A percentile compares a stretch with the other conserved stretches of the same genome.
phyloP scores from a whole-genome alignment of 2,797 vertebrate genomes.

The Sparus aurata region DNA sequence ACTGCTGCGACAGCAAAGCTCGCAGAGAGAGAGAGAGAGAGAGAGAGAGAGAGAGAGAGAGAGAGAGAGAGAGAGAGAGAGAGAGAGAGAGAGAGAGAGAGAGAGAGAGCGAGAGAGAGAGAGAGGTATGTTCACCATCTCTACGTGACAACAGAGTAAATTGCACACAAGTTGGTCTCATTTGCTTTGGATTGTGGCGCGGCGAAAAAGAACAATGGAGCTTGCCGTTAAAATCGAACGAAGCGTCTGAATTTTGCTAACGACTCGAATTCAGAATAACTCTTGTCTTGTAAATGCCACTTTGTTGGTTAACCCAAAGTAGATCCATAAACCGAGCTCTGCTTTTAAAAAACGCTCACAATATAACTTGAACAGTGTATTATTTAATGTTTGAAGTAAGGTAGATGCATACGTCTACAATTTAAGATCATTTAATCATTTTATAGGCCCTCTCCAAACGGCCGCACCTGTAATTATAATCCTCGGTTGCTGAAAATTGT shows the following conservation, averaged over 20 bases:
- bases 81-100: slow-evolving; percentile 54
- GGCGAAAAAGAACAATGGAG: slow-evolving; percentile 50
- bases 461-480: slow-evolving; percentile 51
- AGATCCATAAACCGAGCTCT: slow-evolving; percentile 11
- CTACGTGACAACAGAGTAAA: slow-evolving; percentile 75
- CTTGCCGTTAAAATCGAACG: slow-evolving; percentile 45
- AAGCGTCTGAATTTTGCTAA: slow-evolving; percentile 46
- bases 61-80: slow-evolving; percentile 52
- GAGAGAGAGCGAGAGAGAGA: slow-evolving; percentile 49
- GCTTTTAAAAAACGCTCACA: not conserved
- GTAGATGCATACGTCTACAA: slow-evolving; percentile 39
- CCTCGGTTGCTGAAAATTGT: slow-evolving; percentile 21
- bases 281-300: slow-evolving; percentile 24
- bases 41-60: slow-evolving; percentile 61
- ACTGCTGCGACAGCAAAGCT: slow-evolving; percentile 86
- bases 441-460: slow-evolving; percentile 37
- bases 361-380: slow-evolving; percentile 11
- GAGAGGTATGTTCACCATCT: slow-evolving; percentile 69
- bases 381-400: slow-evolving; percentile 19
- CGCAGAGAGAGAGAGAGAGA: slow-evolving; percentile 47
- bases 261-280: slow-evolving; percentile 21
- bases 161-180: slow-evolving; percentile 70
- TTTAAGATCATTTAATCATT: slow-evolving; percentile 62
- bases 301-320: slow-evolving; percentile 18
- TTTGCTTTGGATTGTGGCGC: slow-evolving; percentile 66